Evolutionary conservation across 2,113 vertebrate genomes (phyloP).

Genomic region (Pelecanus crispus): DNA sequence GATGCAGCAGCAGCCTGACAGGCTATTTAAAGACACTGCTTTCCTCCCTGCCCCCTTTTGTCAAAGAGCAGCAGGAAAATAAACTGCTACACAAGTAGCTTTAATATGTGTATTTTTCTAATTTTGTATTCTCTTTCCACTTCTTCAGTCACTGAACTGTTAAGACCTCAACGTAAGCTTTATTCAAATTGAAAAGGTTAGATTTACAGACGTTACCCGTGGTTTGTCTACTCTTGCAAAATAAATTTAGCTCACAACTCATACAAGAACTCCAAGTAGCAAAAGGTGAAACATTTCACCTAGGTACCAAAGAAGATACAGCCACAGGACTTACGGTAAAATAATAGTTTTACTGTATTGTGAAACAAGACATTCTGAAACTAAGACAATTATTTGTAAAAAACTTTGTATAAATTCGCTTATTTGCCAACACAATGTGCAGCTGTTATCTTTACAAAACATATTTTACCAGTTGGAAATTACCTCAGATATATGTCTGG

Average conservation of each 20-base stretch:
- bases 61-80: neutral
- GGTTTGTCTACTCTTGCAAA: neutral
- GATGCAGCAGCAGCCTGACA: conserved; percentile 24
- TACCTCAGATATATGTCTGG: neutral
- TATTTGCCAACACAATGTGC: neutral
- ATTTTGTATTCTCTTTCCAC: neutral
- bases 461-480: neutral
- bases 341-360: neutral
- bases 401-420: neutral
- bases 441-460: neutral
- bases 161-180: neutral
- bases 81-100: neutral
- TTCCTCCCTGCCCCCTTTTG: neutral
- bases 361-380: neutral
- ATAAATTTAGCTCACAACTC: neutral
- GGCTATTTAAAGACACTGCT: conserved; percentile 34
- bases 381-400: neutral
- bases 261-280: neutral
- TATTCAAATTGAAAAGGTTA: neutral
- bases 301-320: neutral
- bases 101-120: neutral
- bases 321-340: neutral
- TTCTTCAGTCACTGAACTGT: neutral
- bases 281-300: neutral
- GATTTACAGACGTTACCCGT: neutral